Evolutionary conservation across 2,888 invertebrate genomes (phyloP).

Genomic region (Branchellion lobata): DNA sequence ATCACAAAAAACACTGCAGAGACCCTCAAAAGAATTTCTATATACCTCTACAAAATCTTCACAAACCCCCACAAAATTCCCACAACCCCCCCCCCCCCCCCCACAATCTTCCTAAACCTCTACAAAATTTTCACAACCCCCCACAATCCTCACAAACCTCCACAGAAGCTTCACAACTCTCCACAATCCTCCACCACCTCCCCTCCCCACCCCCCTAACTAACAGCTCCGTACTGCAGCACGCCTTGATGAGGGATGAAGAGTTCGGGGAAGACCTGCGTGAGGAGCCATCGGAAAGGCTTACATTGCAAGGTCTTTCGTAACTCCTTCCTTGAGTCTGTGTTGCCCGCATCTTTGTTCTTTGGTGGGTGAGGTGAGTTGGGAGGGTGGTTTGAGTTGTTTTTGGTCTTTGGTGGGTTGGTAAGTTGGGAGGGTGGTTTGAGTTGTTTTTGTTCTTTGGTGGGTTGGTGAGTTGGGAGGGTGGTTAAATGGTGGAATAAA

Average conservation of each 20-base stretch:
- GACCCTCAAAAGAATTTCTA: no score
- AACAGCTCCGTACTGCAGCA: slow-evolving; percentile 30
- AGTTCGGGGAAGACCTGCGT: slow-evolving; percentile 96
- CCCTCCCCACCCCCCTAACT: background rate
- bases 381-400: background rate
- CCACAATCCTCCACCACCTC: no score
- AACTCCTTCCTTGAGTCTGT: slow-evolving; percentile 66
- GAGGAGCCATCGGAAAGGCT: slow-evolving; percentile 95
- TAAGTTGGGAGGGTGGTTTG: background rate
- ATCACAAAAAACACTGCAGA: no score
- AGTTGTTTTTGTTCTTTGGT: background rate
- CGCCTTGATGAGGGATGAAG: slow-evolving; percentile 88
- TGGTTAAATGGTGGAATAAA: slow-evolving; percentile 7
- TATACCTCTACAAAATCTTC: no score
- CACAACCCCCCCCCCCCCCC: no score
- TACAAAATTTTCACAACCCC: no score
- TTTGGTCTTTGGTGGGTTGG: background rate
- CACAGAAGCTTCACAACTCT: no score
- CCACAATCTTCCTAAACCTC: no score
- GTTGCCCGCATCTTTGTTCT: slow-evolving; percentile 16
- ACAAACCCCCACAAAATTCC: no score
- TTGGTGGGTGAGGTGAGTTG: background rate
- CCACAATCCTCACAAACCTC: no score
- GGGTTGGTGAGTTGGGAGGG: no score
- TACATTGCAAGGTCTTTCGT: slow-evolving; percentile 82